These are phyloP conservation scores for Zootermopsis nevadensis DNA, from an alignment of 2,888 invertebrate species.

Conservation along the genomic window DNA sequence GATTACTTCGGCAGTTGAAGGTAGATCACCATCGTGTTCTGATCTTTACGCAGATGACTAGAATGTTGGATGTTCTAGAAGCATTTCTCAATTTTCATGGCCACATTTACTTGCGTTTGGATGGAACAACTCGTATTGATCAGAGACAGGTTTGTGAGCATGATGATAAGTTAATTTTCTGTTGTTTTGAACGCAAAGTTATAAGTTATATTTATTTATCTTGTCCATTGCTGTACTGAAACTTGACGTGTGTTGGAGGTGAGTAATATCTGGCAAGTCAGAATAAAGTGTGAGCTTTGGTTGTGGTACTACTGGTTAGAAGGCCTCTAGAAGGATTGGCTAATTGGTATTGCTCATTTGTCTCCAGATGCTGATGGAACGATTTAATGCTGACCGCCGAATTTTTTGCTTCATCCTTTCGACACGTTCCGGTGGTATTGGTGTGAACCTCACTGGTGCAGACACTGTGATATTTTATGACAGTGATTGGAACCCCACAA, in stretches of 20 bases:
- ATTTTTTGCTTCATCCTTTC: slow-evolving; percentile 98
- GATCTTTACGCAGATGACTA: slow-evolving; percentile 99
- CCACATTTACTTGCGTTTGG: slow-evolving; percentile 94
- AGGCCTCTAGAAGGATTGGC: no score
- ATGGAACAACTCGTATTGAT: slow-evolving; percentile 96
- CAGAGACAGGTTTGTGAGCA: slow-evolving; percentile 78
- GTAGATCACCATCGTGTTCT: slow-evolving; percentile 88
- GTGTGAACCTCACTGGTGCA: slow-evolving; percentile 98
- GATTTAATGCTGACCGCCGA: slow-evolving; percentile 94
- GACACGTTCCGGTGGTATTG: slow-evolving; percentile 97
- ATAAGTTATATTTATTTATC: no score
- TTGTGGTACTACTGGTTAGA: no score
- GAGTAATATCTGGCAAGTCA: no score
- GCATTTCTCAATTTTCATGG: slow-evolving; percentile 97
- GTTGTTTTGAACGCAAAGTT: no score
- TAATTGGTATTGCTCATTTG: background rate
- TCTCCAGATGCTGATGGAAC: slow-evolving; percentile 86
- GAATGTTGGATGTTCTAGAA: slow-evolving; percentile 98
- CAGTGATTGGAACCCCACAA: slow-evolving; percentile 99
- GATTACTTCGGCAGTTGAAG: slow-evolving; percentile 84
- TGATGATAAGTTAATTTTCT: no score
- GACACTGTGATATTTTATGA: slow-evolving; percentile 99
- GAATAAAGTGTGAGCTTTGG: no score
- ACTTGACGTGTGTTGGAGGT: no score
- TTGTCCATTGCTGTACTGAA: no score